Evolutionary conservation across 2,888 invertebrate species (phyloP).

Genomic region (Drosophila putrida): DNA sequence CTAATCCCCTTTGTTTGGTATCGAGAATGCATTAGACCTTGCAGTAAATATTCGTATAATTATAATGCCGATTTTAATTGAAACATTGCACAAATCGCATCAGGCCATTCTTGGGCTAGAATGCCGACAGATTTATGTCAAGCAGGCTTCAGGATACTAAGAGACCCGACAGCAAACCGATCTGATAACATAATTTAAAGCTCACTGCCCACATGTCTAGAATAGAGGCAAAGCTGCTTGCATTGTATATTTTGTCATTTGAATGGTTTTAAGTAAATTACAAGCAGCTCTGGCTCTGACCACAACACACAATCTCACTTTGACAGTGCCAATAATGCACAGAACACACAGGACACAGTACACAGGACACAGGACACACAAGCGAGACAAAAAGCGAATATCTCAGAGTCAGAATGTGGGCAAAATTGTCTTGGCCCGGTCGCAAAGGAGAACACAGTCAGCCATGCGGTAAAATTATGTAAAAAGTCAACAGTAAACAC

Average conservation of each 20-base stretch:
- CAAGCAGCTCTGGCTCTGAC: conserved; percentile 54
- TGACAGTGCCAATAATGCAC: conserved; percentile 52
- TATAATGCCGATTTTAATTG: conserved; percentile 39
- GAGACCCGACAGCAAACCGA: conserved; percentile 31
- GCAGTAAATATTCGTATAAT: conserved; percentile 7
- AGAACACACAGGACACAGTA: conserved; percentile 37
- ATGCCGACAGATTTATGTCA: conserved; percentile 49
- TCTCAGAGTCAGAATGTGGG: conserved; percentile 9
- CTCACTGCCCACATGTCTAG: conserved; percentile 12
- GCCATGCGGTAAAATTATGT: conserved; percentile 76
- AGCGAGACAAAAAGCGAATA: conserved; percentile 25
- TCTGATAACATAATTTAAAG: conserved; percentile 62
- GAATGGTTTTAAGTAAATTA: conserved; percentile 73
- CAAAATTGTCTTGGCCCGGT: conserved; percentile 35
- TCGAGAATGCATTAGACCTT: conserved; percentile 1
- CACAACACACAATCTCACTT: conserved; percentile 46
- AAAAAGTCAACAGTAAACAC: conserved; percentile 70
- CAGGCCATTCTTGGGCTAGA: background rate
- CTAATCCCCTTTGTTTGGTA: conserved; percentile 10
- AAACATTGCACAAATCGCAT: conserved; percentile 28
- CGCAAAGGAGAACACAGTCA: conserved; percentile 62
- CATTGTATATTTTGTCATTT: conserved; percentile 56
- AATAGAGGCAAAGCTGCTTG: conserved; percentile 7
- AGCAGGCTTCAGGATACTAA: conserved; percentile 28
- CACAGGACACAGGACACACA: conserved; percentile 28